These are phyloP conservation scores for Steatornis caripensis DNA, from an alignment of 2,113 vertebrate species.

Conservation along the genomic window DNA sequence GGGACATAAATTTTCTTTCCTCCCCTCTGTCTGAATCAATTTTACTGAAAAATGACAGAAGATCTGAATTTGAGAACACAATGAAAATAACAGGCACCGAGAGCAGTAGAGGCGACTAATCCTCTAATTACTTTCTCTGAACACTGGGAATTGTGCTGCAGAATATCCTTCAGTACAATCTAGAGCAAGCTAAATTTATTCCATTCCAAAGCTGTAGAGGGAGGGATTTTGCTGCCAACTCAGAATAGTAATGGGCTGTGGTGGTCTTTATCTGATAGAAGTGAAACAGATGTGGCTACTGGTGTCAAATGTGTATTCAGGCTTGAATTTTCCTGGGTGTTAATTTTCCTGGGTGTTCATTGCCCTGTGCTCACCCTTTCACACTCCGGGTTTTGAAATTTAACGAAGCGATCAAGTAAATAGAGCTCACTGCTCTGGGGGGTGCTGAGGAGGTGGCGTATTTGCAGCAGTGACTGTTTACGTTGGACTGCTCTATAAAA, in stretches of 20 bases:
- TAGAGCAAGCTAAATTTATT: slow-evolving; percentile 35
- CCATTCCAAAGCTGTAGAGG: slow-evolving; percentile 5
- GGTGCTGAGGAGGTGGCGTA: background rate
- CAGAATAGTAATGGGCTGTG: background rate
- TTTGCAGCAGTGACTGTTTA: background rate
- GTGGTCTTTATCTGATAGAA: slow-evolving; percentile 29
- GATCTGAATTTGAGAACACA: slow-evolving; percentile 3
- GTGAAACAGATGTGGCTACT: background rate
- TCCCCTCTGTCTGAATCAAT: background rate
- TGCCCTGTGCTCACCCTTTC: background rate
- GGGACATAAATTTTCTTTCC: background rate
- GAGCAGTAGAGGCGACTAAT: slow-evolving; percentile 29
- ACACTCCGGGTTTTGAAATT: background rate
- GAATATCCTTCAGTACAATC: slow-evolving; percentile 22
- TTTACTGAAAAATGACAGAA: background rate
- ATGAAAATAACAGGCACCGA: background rate
- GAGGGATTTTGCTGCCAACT: slow-evolving; percentile 21
- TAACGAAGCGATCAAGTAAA: background rate
- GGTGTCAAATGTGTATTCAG: background rate
- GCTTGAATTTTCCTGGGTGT: background rate
- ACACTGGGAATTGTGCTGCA: slow-evolving; percentile 46
- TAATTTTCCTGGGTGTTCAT: background rate
- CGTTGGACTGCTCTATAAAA: background rate
- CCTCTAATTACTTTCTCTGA: slow-evolving; percentile 58
- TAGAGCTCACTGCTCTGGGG: background rate